phyloP scores from a whole-genome alignment of 2,113 vertebrate species.

The Muntiacus reevesi region DNA sequence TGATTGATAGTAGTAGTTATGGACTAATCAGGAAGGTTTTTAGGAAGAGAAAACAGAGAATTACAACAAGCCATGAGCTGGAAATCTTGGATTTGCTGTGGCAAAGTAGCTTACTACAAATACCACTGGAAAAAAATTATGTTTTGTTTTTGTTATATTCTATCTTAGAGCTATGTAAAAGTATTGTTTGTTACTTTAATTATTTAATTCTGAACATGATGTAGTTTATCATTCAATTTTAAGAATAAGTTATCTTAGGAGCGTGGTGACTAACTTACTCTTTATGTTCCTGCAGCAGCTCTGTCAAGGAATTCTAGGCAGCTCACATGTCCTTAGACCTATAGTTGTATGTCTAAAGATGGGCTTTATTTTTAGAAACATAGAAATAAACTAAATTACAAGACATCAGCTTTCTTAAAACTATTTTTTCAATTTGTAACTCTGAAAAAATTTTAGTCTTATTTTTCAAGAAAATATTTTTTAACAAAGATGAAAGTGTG shows the following conservation, averaged over 20 bases:
- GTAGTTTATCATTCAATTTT: background rate
- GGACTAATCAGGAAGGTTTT: background rate
- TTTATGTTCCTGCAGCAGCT: background rate
- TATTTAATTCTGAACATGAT: background rate
- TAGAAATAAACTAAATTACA: background rate
- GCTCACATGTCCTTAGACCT: background rate
- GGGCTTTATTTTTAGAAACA: background rate
- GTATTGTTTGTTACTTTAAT: background rate
- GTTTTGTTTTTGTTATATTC: background rate
- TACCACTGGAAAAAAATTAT: background rate
- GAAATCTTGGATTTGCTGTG: background rate
- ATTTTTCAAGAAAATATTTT: background rate
- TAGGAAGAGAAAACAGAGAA: background rate
- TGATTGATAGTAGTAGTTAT: background rate
- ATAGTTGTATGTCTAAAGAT: background rate
- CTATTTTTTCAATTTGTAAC: background rate
- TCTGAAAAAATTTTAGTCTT: background rate
- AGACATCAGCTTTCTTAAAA: background rate
- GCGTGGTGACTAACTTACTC: background rate
- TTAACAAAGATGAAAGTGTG: background rate
- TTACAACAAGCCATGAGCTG: background rate
- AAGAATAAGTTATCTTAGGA: background rate
- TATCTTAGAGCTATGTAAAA: background rate
- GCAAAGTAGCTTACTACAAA: background rate
- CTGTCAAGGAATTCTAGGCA: background rate